Conservation (phyloP, 2,113 vertebrate genomes). For the Apodemus sylvaticus region DNA sequence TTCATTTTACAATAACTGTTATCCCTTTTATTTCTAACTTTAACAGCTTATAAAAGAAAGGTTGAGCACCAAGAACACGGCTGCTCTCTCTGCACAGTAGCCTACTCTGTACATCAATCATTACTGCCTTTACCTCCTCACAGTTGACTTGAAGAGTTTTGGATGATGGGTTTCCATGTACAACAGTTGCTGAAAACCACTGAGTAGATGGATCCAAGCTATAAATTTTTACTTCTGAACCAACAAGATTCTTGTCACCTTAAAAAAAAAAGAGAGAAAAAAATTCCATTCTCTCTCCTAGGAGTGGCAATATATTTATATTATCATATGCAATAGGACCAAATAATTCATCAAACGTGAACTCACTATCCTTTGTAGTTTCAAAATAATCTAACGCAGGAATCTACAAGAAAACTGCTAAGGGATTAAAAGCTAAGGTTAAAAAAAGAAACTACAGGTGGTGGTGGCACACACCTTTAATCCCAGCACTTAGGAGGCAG, state of each 20-base stretch:
- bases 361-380: background rate
- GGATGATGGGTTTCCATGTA: constrained; percentile 85
- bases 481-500: too few species aligned
- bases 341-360: constrained; percentile 10
- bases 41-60: constrained; percentile 19
- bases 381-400: constrained; percentile 28
- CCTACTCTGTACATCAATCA: background rate
- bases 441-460: background rate
- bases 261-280: constrained; percentile 8
- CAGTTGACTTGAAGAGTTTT: constrained; percentile 88
- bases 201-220: constrained; percentile 88
- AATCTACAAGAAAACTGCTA: background rate
- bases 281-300: constrained; percentile 19
- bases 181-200: constrained; percentile 88
- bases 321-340: background rate
- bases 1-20: background rate
- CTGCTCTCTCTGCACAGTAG: background rate
- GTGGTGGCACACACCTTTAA: too few species aligned
- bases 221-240: constrained; percentile 88
- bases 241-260: constrained; percentile 88
- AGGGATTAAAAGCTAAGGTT: background rate
- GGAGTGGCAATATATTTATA: background rate
- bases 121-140: constrained; percentile 85
- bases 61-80: background rate
- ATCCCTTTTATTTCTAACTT: background rate